These are phyloP conservation scores for Rhodinocichla rosea DNA, from an alignment of 2,113 vertebrate species.

Conservation along the genomic window DNA sequence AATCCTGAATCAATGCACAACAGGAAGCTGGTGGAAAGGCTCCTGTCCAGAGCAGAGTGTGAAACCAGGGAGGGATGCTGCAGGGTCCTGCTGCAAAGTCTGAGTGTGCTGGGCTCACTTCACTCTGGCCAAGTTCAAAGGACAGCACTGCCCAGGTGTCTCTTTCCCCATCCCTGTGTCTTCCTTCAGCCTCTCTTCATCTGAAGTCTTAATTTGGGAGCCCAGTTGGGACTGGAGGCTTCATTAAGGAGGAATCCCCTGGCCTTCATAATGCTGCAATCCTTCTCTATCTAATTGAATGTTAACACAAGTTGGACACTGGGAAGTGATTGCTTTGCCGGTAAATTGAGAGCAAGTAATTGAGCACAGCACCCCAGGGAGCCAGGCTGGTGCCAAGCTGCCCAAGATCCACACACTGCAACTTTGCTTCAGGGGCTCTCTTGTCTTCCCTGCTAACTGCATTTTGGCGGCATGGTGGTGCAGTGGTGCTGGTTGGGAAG, in stretches of 20 bases:
- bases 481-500: not conserved
- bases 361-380: not conserved
- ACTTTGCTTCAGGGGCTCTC: not conserved
- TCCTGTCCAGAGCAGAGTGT: not conserved
- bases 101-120: not conserved
- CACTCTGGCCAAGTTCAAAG: not conserved
- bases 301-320: not conserved
- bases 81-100: not conserved
- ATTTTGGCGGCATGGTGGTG: not conserved
- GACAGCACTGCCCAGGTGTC: not conserved
- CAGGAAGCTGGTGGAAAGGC: not conserved
- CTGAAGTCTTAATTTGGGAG: constrained; percentile 1
- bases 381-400: not conserved
- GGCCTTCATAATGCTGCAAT: not conserved
- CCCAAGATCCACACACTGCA: not conserved
- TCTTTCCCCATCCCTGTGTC: not conserved
- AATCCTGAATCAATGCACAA: not conserved
- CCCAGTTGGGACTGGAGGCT: not conserved
- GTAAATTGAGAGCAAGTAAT: not conserved
- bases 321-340: not conserved
- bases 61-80: not conserved
- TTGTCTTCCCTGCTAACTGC: not conserved
- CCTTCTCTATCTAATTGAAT: constrained; percentile 1
- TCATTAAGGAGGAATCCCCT: constrained; percentile 13
- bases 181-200: not conserved